phyloP scores from a whole-genome alignment of 2,888 invertebrate species.

The Drosophila limbata region DNA sequence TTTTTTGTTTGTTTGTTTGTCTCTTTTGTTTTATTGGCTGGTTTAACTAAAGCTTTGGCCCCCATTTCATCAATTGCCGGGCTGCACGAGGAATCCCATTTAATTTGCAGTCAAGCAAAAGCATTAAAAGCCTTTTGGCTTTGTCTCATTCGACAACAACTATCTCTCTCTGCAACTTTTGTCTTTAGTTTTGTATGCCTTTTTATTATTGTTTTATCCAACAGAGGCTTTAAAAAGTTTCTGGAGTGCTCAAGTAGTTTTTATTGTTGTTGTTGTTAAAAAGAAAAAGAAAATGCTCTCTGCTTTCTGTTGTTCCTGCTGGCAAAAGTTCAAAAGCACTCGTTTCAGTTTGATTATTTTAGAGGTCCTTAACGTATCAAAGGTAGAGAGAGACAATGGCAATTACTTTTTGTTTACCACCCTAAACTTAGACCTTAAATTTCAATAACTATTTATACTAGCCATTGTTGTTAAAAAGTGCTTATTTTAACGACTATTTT shows the following conservation, averaged over 20 bases:
- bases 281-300: constrained; percentile 12
- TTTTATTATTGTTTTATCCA: constrained; percentile 24
- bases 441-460: constrained; percentile 39
- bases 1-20: constrained; percentile 11
- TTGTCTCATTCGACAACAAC: neutral
- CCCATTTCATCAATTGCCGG: constrained; percentile 24
- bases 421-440: constrained; percentile 16
- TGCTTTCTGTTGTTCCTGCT: constrained; percentile 15
- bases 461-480: neutral
- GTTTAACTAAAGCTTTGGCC: constrained; percentile 24
- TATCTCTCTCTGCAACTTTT: neutral
- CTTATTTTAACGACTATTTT: neutral
- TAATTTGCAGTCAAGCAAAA: constrained; percentile 48
- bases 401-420: constrained; percentile 4
- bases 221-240: constrained; percentile 39
- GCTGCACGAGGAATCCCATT: constrained; percentile 11
- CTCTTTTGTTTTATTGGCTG: constrained; percentile 35
- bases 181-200: constrained; percentile 15
- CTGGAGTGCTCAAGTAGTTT: constrained; percentile 28
- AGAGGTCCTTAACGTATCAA: constrained; percentile 22
- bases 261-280: constrained; percentile 34
- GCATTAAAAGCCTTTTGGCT: constrained; percentile 53
- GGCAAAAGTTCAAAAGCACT: constrained; percentile 47
- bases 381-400: constrained; percentile 24
- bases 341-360: constrained; percentile 50